Percentiles rank a stretch among this genome's conserved stretches.
phyloP scores from a whole-genome alignment of 2,888 invertebrate species.

The Andrena minutula region DNA sequence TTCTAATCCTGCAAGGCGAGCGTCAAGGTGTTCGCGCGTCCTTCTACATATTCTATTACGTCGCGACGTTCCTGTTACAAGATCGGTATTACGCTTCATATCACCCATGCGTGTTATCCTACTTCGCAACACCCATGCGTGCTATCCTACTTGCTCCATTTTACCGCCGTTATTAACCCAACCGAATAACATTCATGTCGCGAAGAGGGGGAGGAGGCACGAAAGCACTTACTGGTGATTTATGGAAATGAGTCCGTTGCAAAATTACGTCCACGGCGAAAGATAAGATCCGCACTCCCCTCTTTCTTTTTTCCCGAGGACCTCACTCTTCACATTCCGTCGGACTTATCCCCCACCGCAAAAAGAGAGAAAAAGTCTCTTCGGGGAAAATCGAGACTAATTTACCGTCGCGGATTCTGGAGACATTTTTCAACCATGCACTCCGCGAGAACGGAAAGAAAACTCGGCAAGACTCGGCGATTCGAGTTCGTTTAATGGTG shows the following conservation, averaged over 20 bases:
- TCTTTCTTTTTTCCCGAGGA: too few relatives aligned
- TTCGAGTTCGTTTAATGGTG: not conserved
- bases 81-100: not conserved
- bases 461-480: not conserved
- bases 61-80: not conserved
- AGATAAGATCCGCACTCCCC: not conserved
- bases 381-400: not conserved
- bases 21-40: not conserved
- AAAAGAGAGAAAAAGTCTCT: not conserved
- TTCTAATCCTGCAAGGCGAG: not conserved
- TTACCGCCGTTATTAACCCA: not conserved
- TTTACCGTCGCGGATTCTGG: not conserved
- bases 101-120: not conserved
- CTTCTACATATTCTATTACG: not conserved
- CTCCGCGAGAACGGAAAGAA: not conserved
- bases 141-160: conserved; percentile 4
- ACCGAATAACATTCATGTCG: conserved; percentile 27
- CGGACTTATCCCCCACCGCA: too few relatives aligned
- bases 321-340: too few relatives aligned
- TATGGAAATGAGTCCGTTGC: conserved; percentile 16
- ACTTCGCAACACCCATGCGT: not conserved
- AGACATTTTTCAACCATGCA: not conserved
- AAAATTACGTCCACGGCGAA: not conserved
- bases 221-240: conserved; percentile 45
- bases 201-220: not conserved